These are phyloP conservation scores for Molanna angustata DNA, from an alignment of 2,888 invertebrate genomes.

Conservation along the genomic window DNA sequence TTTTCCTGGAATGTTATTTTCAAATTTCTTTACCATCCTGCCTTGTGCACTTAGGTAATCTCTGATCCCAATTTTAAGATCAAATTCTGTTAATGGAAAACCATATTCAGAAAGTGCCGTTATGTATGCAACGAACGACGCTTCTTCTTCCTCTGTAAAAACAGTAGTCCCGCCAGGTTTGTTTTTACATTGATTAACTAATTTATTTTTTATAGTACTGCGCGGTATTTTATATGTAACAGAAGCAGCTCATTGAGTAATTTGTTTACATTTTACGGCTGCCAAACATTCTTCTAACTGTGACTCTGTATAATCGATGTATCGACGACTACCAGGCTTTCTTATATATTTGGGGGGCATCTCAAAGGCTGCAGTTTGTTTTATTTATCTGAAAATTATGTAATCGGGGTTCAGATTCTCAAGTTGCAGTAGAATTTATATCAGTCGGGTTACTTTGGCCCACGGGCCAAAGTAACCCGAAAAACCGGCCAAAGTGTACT, in stretches of 20 bases:
- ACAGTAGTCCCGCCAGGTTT: not conserved
- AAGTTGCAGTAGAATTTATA: not conserved
- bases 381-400: constrained; percentile 5
- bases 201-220: constrained; percentile 4
- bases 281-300: constrained; percentile 1
- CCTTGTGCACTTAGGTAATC: constrained; percentile 3
- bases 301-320: constrained; percentile 2
- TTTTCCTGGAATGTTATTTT: constrained; percentile 4
- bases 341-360: constrained; percentile 5
- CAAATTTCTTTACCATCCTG: not conserved
- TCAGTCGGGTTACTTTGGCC: constrained; percentile 2
- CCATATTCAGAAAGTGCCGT: not conserved
- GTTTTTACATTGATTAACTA: not conserved
- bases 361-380: not conserved
- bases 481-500: constrained; percentile 4
- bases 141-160: constrained; percentile 1
- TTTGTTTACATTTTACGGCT: not conserved
- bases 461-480: constrained; percentile 6
- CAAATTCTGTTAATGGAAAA: not conserved
- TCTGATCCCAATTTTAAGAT: not conserved
- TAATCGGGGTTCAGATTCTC: not conserved
- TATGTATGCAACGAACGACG: not conserved
- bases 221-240: not conserved
- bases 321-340: constrained; percentile 6
- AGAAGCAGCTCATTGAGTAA: constrained; percentile 5